Base-by-base conservation (phyloP, 1,140 invertebrate genomes). In the Drosophila sp. region DNA sequence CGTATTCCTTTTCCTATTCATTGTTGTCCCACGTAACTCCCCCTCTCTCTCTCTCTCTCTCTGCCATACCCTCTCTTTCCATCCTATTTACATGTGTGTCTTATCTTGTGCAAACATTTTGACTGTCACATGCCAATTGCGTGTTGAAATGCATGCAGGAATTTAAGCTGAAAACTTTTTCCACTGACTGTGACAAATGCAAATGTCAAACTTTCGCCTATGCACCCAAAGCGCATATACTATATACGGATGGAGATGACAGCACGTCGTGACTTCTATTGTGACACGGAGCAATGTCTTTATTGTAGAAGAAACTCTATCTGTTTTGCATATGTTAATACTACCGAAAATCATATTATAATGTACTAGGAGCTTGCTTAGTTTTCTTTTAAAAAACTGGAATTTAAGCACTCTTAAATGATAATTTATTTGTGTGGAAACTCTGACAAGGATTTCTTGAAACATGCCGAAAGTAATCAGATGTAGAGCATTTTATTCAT, bases 141-240 rank as follows among this genome's bases (percentile, higher is more conserved):
- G 72, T 69, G 65, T 63, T 70, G 67, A 72, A 75, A 72, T 75
- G 67, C 72, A 71, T 75, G 67, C 72, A 72, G 59, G 67, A 75
- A 75, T 75, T 75, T 75, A 75, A 75, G 72, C 61, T 61, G 61
- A 46, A 75, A 75, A 75, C 72, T 75, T 75, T 75, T 75, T 14
- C 61, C 66, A 57, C 72, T 43, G 53, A 63, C 69, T 75, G 59
- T 75, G 72, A 75, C 67, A 75, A 64, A 75, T 75, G 72, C 67
- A 72, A 75, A 75, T 64, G 51, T 59, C 66, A 75, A 75, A 75
- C 51, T 75, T 75, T 74, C 62, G 51, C 25, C 63, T 11, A 36
- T 53, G 32, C 45, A 27, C 46, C 45, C 25, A 36, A 66, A 29
- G 40, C 69, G 27, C 46, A 36, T 32, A 27, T 16, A 58, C n/a